phyloP scores from a whole-genome alignment of 2,797 vertebrate species.

The Naso thynnoides region DNA sequence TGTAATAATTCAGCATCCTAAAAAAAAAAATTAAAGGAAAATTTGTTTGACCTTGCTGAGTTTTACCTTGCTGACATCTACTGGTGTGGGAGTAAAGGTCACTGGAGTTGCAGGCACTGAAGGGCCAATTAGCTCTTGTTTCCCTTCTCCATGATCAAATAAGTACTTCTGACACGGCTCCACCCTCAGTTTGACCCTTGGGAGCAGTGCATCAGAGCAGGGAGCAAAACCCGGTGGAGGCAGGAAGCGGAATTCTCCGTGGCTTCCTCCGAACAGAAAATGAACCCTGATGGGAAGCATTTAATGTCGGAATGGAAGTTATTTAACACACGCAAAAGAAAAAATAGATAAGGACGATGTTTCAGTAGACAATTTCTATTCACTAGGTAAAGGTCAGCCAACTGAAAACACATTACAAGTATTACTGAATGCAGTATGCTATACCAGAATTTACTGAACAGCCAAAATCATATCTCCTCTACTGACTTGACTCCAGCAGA shows the following conservation, averaged over 20 bases:
- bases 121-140: constrained; percentile 88
- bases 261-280: constrained; percentile 92
- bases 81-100: constrained; percentile 90
- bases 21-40: neutral
- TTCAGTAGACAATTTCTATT: neutral
- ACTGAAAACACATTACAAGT: neutral
- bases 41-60: neutral
- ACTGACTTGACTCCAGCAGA: constrained; percentile 95
- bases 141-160: constrained; percentile 81
- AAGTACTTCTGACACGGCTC: constrained; percentile 91
- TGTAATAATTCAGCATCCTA: neutral
- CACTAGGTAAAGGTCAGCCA: neutral
- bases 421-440: neutral
- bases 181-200: constrained; percentile 89
- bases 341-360: neutral
- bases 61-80: constrained; percentile 92
- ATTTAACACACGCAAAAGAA: neutral
- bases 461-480: constrained; percentile 3
- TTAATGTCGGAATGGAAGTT: neutral
- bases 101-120: constrained; percentile 86
- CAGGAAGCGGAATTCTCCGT: constrained; percentile 95
- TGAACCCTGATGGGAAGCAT: constrained; percentile 82
- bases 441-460: neutral
- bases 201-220: constrained; percentile 92
- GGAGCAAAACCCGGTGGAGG: constrained; percentile 93